Percentiles rank a stretch among this genome's conserved stretches.
phyloP scores from a whole-genome alignment of 1,140 invertebrate species.

The Aphaenogaster ashmeadi region DNA sequence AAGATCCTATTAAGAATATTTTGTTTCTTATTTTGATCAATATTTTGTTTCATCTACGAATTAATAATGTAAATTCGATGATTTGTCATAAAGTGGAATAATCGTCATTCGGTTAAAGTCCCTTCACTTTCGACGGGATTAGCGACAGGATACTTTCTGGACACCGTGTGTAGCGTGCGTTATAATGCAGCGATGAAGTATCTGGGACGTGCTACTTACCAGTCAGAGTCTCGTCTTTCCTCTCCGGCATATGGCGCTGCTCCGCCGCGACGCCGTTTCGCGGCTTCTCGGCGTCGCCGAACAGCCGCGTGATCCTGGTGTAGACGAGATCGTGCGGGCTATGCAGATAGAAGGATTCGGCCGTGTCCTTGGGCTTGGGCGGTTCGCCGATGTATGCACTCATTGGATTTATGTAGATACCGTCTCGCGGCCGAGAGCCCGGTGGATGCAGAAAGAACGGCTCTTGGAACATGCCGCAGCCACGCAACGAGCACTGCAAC shows the following conservation, averaged over 20 bases:
- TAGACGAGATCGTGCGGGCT: constrained; percentile 92
- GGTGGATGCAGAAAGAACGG: constrained; percentile 86
- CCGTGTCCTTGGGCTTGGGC: constrained; percentile 83
- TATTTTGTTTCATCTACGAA: background rate
- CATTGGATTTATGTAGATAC: constrained; percentile 94
- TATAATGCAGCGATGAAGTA: constrained; percentile 58
- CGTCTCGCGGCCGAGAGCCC: constrained; percentile 89
- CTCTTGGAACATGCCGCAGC: constrained; percentile 86
- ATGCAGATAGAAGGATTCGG: constrained; percentile 94
- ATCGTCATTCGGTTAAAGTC: background rate
- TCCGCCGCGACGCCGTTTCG: constrained; percentile 76
- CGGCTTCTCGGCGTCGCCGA: constrained; percentile 86
- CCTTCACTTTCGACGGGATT: constrained; percentile 36
- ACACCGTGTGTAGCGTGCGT: constrained; percentile 39
- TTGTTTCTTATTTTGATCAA: background rate
- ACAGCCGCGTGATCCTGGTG: constrained; percentile 93
- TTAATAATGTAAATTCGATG: background rate
- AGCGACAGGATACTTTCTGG: background rate
- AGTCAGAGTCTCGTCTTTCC: constrained; percentile 85
- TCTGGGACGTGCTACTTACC: constrained; percentile 83
- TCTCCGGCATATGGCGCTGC: constrained; percentile 73
- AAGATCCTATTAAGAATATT: background rate
- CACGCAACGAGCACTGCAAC: constrained; percentile 81
- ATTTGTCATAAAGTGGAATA: constrained; percentile 4
- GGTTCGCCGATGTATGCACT: constrained; percentile 84